phyloP scores from a whole-genome alignment of 2,113 vertebrate genomes.

The Gasterosteus nipponicus region DNA sequence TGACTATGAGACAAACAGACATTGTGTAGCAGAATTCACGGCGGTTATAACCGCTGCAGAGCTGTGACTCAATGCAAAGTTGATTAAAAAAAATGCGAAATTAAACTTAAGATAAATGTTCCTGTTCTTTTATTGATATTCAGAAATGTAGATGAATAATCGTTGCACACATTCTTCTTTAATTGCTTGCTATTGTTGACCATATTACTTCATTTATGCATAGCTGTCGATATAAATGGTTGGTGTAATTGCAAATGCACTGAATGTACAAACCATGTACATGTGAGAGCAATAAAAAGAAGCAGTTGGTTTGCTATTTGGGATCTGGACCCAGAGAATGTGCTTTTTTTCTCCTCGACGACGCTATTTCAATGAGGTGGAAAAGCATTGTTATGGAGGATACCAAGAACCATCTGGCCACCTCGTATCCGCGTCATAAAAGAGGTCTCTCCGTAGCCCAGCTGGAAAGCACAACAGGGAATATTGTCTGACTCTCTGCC shows the following conservation, averaged over 20 bases:
- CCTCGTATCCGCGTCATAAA: conserved; percentile 59
- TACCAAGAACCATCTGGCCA: conserved; percentile 70
- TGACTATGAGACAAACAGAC: conserved; percentile 5
- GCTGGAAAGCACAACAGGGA: conserved; percentile 68
- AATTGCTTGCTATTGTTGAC: conserved; percentile 1
- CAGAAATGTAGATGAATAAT: neutral
- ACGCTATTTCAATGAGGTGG: conserved; percentile 70
- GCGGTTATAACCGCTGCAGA: neutral
- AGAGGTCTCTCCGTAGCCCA: conserved; percentile 56
- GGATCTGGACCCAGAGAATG: conserved; percentile 47
- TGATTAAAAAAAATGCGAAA: neutral
- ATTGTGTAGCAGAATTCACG: conserved; percentile 12
- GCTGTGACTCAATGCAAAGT: conserved; percentile 4
- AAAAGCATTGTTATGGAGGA: conserved; percentile 54
- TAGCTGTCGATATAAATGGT: neutral
- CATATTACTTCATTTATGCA: neutral
- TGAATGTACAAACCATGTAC: conserved; percentile 7
- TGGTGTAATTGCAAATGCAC: neutral
- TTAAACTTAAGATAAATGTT: neutral
- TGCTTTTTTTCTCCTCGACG: conserved; percentile 59
- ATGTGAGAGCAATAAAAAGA: conserved; percentile 21
- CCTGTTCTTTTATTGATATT: neutral
- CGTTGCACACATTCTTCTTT: neutral
- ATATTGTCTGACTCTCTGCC: conserved; percentile 58
- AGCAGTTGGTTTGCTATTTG: conserved; percentile 37